Evolutionary conservation across 2,888 invertebrate species (phyloP), one percentile per base, ranked within the genome.

Genomic region (Beris chalybata): DNA sequence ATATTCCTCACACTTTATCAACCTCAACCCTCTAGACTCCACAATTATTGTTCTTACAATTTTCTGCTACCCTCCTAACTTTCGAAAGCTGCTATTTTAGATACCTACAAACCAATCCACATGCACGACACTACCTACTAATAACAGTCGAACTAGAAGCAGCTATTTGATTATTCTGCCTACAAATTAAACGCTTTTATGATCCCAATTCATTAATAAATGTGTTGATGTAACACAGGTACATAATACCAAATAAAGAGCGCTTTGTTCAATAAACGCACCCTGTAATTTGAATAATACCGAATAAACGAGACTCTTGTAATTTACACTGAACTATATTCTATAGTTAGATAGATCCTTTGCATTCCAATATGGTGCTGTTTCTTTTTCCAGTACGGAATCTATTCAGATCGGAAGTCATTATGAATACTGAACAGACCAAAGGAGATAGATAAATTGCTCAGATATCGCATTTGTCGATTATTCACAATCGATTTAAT

Each of bases 121-220:
- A 22, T 38, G 38, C 38, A 38, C 38, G 9, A 38, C 5, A 38
- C 38, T 38, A 38, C 9, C 38, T 3, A 38, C 9, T 38, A 9
- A 38, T 38, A 38, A 9, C 38, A 7, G 5, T 4, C 15, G n/a
- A 38, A 3, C 43, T 15, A 15, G 12, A 56, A 6, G 57, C 30
- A 12, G 30, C 45, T 29, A 47, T 47, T 47, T 13, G 29, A 15
- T 58, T 5, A 4, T 29, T 58, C 30, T 58, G 45, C 45, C 57
- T 29, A 58, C 57, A 58, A 5, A 30, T 47, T 45, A 45, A 58
- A 58, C 57, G 57, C 57, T 45, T 29, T 45, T 45, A 58, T 12
- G 29, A 22, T 29, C 29, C 44, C 57, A 58, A 45, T 58, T 58
- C 57, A 58, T 58, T 58, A 58, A 58, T 58, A 58, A 45, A 45